These are phyloP conservation scores for Biston stratarius DNA, from an alignment of 2,888 invertebrate genomes.

Conservation along the genomic window DNA sequence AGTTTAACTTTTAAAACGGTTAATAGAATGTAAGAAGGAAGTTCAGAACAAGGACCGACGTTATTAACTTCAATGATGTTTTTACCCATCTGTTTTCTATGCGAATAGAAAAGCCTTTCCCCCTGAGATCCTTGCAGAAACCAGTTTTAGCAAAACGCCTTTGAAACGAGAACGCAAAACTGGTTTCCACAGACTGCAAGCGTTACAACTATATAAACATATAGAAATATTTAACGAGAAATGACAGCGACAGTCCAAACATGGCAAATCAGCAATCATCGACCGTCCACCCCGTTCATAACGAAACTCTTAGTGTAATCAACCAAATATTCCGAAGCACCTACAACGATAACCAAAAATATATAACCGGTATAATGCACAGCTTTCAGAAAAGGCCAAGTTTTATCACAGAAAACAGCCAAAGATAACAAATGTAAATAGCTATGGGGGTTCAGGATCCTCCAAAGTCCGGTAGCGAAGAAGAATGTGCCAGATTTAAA, in stretches of 20 bases:
- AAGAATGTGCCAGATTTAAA: conserved; percentile 92
- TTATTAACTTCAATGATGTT: background rate
- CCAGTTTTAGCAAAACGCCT: conserved; percentile 9
- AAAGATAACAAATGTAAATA: conserved; percentile 91
- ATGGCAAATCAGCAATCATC: conserved; percentile 47
- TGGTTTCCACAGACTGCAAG: conserved; percentile 19
- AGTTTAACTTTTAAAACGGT: background rate
- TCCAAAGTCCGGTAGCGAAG: conserved; percentile 91
- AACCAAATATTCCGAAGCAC: conserved; percentile 90
- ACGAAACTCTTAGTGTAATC: conserved; percentile 64
- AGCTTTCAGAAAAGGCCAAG: conserved; percentile 91
- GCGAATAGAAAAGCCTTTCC: background rate
- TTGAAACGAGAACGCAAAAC: conserved; percentile 22
- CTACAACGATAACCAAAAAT: conserved; percentile 88
- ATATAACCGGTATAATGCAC: conserved; percentile 91
- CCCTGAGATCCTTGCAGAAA: conserved; percentile 1
- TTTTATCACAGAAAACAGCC: conserved; percentile 93
- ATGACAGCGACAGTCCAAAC: conserved; percentile 18
- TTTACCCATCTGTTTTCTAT: background rate
- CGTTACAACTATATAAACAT: conserved; percentile 11
- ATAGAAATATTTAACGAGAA: conserved; percentile 11
- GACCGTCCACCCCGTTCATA: conserved; percentile 51
- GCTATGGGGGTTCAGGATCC: conserved; percentile 92
- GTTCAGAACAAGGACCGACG: background rate
- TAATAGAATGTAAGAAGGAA: background rate